Conservation (phyloP, 2,888 invertebrate genomes). For the Meta bourneti region DNA sequence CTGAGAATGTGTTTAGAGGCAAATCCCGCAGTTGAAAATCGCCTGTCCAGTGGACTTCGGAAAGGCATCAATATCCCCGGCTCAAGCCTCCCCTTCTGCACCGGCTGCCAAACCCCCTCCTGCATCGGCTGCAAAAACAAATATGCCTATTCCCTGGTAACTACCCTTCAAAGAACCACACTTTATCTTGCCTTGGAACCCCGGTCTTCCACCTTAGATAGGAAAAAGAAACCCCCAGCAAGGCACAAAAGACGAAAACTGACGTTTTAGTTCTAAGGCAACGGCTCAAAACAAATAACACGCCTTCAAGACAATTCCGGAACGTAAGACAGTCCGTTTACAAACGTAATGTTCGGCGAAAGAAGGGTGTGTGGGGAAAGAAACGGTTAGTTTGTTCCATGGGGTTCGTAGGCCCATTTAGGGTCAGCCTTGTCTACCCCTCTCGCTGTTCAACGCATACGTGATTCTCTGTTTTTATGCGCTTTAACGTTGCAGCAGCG, state of each 20-base stretch:
- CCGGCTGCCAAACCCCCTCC: neutral
- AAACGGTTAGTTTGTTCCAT: constrained; percentile 55
- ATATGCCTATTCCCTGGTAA: constrained; percentile 44
- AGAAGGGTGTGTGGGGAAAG: neutral
- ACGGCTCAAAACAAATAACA: constrained; percentile 60
- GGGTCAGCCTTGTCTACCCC: constrained; percentile 12
- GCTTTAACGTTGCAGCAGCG: constrained; percentile 20
- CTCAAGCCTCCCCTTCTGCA: neutral
- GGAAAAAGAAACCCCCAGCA: neutral
- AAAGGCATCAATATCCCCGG: constrained; percentile 13
- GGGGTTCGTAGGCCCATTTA: constrained; percentile 39
- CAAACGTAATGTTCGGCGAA: constrained; percentile 58
- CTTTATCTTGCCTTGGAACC: constrained; percentile 38
- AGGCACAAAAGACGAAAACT: neutral
- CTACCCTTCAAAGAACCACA: constrained; percentile 52
- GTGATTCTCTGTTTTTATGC: constrained; percentile 64
- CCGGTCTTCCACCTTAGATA: neutral
- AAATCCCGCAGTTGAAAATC: constrained; percentile 4
- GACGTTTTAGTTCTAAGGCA: neutral
- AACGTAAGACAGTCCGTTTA: constrained; percentile 61
- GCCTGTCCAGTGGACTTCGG: neutral
- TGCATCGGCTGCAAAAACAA: constrained; percentile 38
- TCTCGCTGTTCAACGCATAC: constrained; percentile 42
- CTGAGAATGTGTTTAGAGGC: neutral
- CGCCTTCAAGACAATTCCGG: constrained; percentile 39